Conservation (phyloP, 1,140 invertebrate species). For the Nomia melanderi region DNA sequence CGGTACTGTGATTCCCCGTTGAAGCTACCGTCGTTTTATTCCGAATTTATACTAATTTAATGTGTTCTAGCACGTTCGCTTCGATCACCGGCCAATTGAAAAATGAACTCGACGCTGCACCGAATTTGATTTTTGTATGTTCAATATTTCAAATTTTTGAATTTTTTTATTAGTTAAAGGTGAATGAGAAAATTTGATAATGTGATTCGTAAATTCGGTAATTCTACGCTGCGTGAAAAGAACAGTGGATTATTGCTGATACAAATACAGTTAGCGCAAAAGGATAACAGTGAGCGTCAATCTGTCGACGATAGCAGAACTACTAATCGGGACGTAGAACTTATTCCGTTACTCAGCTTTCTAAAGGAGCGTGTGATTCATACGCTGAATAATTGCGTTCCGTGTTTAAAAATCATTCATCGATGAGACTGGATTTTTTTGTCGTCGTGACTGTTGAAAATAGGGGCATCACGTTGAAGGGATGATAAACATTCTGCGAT, state of each 20-base stretch:
- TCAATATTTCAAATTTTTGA: no score
- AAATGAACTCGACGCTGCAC: no score
- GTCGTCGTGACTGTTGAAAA: neutral
- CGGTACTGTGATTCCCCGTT: no score
- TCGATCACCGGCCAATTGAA: no score
- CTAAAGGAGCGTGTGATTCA: neutral
- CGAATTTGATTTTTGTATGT: no score
- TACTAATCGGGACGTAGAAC: slow-evolving; percentile 10
- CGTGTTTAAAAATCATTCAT: neutral
- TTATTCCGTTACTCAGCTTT: slow-evolving; percentile 39
- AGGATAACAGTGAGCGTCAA: slow-evolving; percentile 33
- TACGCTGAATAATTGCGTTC: neutral
- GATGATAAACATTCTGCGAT: neutral
- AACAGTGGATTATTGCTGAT: neutral
- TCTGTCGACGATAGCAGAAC: slow-evolving; percentile 36
- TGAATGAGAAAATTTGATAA: no score
- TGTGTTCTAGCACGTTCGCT: no score
- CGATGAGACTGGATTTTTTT: neutral
- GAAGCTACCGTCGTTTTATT: no score
- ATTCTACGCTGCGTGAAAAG: no score
- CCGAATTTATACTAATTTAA: no score
- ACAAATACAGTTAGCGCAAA: slow-evolving; percentile 36
- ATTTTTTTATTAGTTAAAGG: no score
- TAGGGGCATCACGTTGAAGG: neutral
- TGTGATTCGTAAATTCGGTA: no score